Evolutionary conservation across 64 coral and sea anemone species (phyloP), one percentile per base, ranked within the genome.

Genomic region (Montipora efflorescens): DNA sequence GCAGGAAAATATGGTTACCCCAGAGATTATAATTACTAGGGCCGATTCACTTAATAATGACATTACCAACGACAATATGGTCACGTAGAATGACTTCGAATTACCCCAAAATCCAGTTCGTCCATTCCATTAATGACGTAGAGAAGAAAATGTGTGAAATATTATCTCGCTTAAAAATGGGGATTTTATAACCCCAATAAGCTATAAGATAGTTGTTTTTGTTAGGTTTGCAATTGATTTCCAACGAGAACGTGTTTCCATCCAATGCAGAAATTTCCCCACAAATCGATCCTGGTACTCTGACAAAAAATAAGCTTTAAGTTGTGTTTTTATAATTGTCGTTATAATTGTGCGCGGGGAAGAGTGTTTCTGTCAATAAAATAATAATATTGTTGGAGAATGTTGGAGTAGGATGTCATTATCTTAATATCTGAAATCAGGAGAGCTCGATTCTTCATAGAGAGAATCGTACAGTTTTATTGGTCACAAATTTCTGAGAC

Each of bases 351-450:
- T 70, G 15, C 7, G 1, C 44, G 45, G 43, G 15, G 64, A 71
- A 85, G 18, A 16, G 44, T 18, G 16, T 85, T 85, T 22, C 47
- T 85, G 61, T 68, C 23, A 85, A 85, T 85, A 85, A 85, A 85
- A 49, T 4, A 64, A 14, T 16, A 14, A 14, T 12, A 64, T 12
- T 12, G 22, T 23, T 23, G 22, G 22, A 23, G 0, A 23, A 23
- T 57, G 11, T 5, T 57, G 6, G 53, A 57, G 53, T 8, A 6
- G 53, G 36, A 36, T 36, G 36, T 36, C 36, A 36, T 36, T 36
- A 2, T 36, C 36, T 36, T 2, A 2, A 36, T 36, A 36, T 36
- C 36, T 36, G 36, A 36, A 36, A 36, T 36, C 0, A 36, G 36
- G 36, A 36, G 36, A 36, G 36, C 36, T 36, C 36, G 36, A 36